Base-by-base conservation (phyloP, 2,113 vertebrate genomes). In the Rhinichthys klamathensis region DNA sequence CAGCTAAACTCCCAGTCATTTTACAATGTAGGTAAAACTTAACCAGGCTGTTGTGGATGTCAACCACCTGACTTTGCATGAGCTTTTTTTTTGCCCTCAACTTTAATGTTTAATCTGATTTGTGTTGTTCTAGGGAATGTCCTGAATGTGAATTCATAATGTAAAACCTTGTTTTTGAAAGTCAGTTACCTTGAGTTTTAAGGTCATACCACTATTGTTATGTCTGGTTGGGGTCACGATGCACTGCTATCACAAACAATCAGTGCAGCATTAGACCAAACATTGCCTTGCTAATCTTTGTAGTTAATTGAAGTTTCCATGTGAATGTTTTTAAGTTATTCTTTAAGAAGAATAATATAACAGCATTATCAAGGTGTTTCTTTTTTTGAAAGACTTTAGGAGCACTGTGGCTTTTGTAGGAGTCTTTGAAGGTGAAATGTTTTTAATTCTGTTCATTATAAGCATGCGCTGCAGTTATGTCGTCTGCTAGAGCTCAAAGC, bases 11-110 rank as follows among this genome's bases (percentile, higher is more conserved):
- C 51, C 4, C n/a, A 44, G 65, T 30, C 67, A 74, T 63, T 32
- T 76, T 85, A 69, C 67, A 84, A 32, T 74, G 61, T 46, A n/a
- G 49, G 46, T 58, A 18, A 82, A 82, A 70, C 49, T 72, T 82
- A 54, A 70, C 44, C 65, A 70, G 10, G 80, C 61, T 46, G 56
- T 81, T 63, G 61, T 23, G 79, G 46, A 16, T 7, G 54, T 60
- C n/a, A 41, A 56, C 10, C 56, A 60, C 54, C 30, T 79, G 76
- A 82, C 41, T 25, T 15, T 49, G 25, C 56, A 46, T 27, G 32
- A 61, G 13, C 23, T 80, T 21, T 3, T 63, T 61, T 44, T 23
- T 56, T 69, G 15, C 18, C 15, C 4, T 16, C 30, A 7, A 35
- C 18, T 69, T 5, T 21, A 76, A 76, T 76, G 46, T 32, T 76